These are phyloP conservation scores for Ciconia stormi DNA, from an alignment of 2,113 vertebrate species.

Conservation along the genomic window DNA sequence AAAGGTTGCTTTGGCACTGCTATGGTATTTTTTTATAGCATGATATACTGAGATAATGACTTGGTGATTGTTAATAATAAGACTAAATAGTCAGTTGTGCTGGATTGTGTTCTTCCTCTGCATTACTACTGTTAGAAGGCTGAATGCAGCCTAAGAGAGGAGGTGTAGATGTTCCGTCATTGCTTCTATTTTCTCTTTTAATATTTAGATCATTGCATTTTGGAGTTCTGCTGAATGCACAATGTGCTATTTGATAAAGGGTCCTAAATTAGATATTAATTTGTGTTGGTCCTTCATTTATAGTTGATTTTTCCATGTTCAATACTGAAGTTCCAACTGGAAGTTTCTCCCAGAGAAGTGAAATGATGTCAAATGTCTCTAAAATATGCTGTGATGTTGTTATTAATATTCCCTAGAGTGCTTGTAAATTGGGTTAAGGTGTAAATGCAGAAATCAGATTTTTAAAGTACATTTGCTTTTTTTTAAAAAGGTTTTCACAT, in stretches of 20 bases:
- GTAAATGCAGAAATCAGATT: not conserved
- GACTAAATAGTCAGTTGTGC: not conserved
- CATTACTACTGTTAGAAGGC: not conserved
- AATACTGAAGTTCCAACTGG: not conserved
- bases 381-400: not conserved
- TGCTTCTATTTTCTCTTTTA: not conserved
- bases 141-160: not conserved
- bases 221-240: not conserved
- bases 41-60: not conserved
- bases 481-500: not conserved
- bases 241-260: not conserved
- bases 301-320: conserved; percentile 22
- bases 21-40: not conserved
- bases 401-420: conserved; percentile 10
- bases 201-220: not conserved
- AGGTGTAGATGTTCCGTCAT: not conserved
- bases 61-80: not conserved
- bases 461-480: not conserved
- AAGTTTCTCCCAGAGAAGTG: not conserved
- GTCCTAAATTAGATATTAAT: conserved; percentile 2
- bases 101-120: not conserved
- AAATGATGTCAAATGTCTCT: not conserved
- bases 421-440: not conserved
- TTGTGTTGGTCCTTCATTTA: not conserved
- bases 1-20: not conserved